phyloP scores from a whole-genome alignment of 2,888 invertebrate genomes.

The Alcis repandata region DNA sequence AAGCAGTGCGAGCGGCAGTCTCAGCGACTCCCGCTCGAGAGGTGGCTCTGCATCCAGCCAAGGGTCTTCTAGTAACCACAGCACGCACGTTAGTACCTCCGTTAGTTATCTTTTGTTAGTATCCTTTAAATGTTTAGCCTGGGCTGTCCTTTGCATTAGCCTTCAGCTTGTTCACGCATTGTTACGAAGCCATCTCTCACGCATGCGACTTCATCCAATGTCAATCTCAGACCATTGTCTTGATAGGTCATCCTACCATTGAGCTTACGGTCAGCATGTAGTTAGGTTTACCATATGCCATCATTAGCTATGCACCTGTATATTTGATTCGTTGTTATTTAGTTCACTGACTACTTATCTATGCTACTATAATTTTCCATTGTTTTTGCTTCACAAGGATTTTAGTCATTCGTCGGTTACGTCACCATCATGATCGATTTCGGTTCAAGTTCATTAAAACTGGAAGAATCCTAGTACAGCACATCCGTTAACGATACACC shows the following conservation, averaged over 20 bases:
- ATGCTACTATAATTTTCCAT: slow-evolving; percentile 1
- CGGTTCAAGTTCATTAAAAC: slow-evolving; percentile 15
- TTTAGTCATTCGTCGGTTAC: slow-evolving; percentile 9
- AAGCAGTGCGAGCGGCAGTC: slow-evolving; percentile 75
- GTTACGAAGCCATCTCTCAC: slow-evolving; percentile 25
- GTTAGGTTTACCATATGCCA: neutral
- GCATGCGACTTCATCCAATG: slow-evolving; percentile 24
- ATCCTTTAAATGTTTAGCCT: neutral
- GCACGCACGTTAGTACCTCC: slow-evolving; percentile 90
- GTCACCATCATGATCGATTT: slow-evolving; percentile 12
- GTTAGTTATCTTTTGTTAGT: neutral
- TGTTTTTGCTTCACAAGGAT: slow-evolving; percentile 10
- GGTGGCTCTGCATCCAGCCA: slow-evolving; percentile 89
- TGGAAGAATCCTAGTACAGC: slow-evolving; percentile 16
- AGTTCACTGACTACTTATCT: neutral
- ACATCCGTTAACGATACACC: slow-evolving; percentile 37
- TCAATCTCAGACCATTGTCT: slow-evolving; percentile 25
- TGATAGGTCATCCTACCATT: slow-evolving; percentile 7
- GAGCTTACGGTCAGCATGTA: neutral
- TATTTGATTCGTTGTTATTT: neutral
- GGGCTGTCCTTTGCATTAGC: slow-evolving; percentile 7
- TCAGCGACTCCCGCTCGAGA: slow-evolving; percentile 75
- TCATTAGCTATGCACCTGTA: neutral
- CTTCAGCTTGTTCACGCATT: slow-evolving; percentile 25
- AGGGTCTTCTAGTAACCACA: slow-evolving; percentile 89